Base-by-base conservation (phyloP, 1,140 invertebrate species). In the Drosophila athabasca region DNA sequence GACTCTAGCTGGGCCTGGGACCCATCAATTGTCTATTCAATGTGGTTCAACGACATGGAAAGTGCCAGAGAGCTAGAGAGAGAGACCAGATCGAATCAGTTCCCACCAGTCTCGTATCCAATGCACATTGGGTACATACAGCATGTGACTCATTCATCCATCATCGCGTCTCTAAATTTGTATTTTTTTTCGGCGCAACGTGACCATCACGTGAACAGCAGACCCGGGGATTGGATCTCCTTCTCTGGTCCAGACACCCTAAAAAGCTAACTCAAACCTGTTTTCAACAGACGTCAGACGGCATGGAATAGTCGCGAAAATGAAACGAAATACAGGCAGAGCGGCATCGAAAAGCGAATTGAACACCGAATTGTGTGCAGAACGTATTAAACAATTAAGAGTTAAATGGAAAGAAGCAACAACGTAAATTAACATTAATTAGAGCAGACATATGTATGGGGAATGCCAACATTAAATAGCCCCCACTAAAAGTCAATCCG, bases 351-450 rank as follows among this genome's bases (percentile, higher is more conserved):
- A 55, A 43, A 49, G 45, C 44, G 57, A 69, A 69, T 69, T 75
- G 48, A 69, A 82, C 61, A 57, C 15, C 64, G 22, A 58, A 46
- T 51, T 64, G 46, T 48, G 52, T 51, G 46, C 55, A 52, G 22
- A 67, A 45, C 60, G 44, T 52, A 69, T 59, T 54, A 55, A 76
- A 76, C 50, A 76, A 61, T 76, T 76, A 76, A 76, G 50, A 76
- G 44, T 75, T 53, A 64, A 62, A 48, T 76, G 61, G 45, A 22
- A 64, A 52, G 24, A 49, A 60, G 76, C 65, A 75, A 75, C 65
- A 69, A 57, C 29, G 35, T 22, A 26, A 76, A 76, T 85, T 85
- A 85, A 54, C 83, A 82, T 79, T 88, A 85, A 85, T 85, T 85
- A 85, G 82, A 78, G 66, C 70, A 13, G 8, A 5, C 4, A 39